Evolutionary conservation across 2,888 invertebrate genomes (phyloP), one percentile per base, ranked within the genome.

Genomic region (Meganola albula): DNA sequence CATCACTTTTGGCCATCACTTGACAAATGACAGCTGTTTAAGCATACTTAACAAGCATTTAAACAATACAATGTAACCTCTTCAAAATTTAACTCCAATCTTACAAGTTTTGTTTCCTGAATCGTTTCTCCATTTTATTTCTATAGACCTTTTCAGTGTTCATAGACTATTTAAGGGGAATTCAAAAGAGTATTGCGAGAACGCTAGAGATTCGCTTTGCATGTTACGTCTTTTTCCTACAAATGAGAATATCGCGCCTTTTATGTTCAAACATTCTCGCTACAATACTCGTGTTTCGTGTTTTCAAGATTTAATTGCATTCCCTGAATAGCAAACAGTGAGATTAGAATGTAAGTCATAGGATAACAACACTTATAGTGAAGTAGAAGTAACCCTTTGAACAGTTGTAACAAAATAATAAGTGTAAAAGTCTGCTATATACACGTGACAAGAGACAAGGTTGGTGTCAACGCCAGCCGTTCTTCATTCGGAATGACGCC

Each of bases 1-100:
- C 64, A 68, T 80, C 80, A 75, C 70, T 67, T 74, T 73, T 73
- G 69, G 72, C 68, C 57, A 62, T 56, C 57, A 51, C 58, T 59
- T 60, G 55, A 67, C 59, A 59, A 65, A 63, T 60, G 62, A 58
- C 74, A 68, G 62, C 65, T 68, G 70, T 69, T 53, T 56, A 52
- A 54, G 48, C 44, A 52, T 40, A 48, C 49, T 57, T 45, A 40
- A 46, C 39, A 13, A 35, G 40, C 51, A 46, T 60, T 61, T 53
- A 51, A 58, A 58, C 59, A 62, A 58, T 53, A 54, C 43, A 40
- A 48, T 40, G 50, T 59, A 60, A 63, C 53, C 50, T 50, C 52
- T 53, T 48, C 42, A 58, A 46, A 55, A 50, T 54, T 44, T 53
- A 51, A 54, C 37, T 47, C 42, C 48, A 47, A 43, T 51, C 47